Base-by-base conservation (phyloP, 1,140 invertebrate species). In the Adoxophyes honmai region DNA sequence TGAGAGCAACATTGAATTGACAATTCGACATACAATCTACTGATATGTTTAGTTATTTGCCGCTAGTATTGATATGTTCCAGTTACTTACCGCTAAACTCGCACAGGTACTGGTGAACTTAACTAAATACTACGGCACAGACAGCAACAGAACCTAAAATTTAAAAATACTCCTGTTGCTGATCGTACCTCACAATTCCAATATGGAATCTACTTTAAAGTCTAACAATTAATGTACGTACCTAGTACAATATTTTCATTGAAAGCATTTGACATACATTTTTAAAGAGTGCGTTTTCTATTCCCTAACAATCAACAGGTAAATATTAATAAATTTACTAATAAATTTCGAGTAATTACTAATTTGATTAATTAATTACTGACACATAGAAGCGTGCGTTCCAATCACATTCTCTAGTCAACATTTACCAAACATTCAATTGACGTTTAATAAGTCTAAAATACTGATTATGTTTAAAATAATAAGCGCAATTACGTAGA, bases 1-100 rank as follows among this genome's bases (percentile, higher is more conserved):
- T 81, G 52, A 73, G 66, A 78, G 52, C 66, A 81, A 85, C 76
- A 80, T 74, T 54, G 54, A 85, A 78, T 81, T 78, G 73, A 81
- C 75, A 77, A 64, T 59, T 59, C 68, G 57, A 66, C 42, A 54
- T 60, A 64, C 66, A 21, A 60, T 10, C 61, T 73, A 71, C 52
- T 76, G 68, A 76, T 78, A 76, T 74, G 66, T 68, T 63, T 68
- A 58, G 59, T 55, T 66, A 28, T 18, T 48, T 39, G 35, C 34
- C 9, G 1, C 42, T 38, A 48, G 15, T 48, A 48, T 13, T 13
- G 21, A 28, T 28, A 28, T 28, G 21, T 28, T 28, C 21, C 21
- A 28, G 21, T 6, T 28, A 6, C 33, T 28, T 35, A 35, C 34
- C 34, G 11, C 52, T 53, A 35, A 34, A 28, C 21, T 28, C 42